These are phyloP conservation scores for Rhopilema esculentum DNA, from an alignment of 30 jellyfish, hydroid and myxozoan species.

Conservation along the genomic window DNA sequence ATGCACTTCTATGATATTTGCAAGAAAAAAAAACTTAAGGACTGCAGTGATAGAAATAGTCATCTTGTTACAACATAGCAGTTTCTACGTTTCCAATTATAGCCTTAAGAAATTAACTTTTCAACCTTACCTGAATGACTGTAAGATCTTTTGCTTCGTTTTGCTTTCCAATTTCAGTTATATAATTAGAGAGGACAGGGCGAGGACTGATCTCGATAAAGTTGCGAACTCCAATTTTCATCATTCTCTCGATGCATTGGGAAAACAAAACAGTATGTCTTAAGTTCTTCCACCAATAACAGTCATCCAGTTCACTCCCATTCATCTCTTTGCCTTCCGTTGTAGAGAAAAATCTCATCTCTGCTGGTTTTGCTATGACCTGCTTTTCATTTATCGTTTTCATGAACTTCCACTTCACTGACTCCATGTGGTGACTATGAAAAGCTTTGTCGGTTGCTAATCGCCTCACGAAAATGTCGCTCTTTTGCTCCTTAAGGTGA, in stretches of 20 bases:
- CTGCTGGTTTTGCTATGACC: slow-evolving; percentile 21
- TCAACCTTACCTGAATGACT: slow-evolving; percentile 37
- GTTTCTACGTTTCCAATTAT: no score
- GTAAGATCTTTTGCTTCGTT: slow-evolving; percentile 23
- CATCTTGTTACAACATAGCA: no score
- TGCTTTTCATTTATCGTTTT: slow-evolving; percentile 9
- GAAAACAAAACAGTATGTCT: slow-evolving; percentile 41
- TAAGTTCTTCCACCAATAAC: slow-evolving; percentile 62
- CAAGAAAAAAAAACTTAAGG: no score
- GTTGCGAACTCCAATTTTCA: slow-evolving; percentile 10
- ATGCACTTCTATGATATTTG: no score
- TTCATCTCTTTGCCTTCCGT: slow-evolving; percentile 35
- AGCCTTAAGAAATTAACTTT: no score
- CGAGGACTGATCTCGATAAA: slow-evolving; percentile 59
- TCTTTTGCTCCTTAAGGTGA: not conserved
- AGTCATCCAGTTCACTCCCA: slow-evolving; percentile 16
- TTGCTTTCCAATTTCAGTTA: slow-evolving; percentile 34
- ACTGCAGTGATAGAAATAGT: no score
- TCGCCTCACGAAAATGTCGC: slow-evolving; percentile 7
- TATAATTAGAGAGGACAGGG: slow-evolving; percentile 46
- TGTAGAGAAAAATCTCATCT: slow-evolving; percentile 27
- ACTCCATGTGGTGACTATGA: slow-evolving; percentile 74
- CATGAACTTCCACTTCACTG: slow-evolving; percentile 23
- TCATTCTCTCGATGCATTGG: slow-evolving; percentile 19
- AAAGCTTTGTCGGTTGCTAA: slow-evolving; percentile 57